phyloP scores from a whole-genome alignment of 2,888 invertebrate species.

The Pollenia amentaria region DNA sequence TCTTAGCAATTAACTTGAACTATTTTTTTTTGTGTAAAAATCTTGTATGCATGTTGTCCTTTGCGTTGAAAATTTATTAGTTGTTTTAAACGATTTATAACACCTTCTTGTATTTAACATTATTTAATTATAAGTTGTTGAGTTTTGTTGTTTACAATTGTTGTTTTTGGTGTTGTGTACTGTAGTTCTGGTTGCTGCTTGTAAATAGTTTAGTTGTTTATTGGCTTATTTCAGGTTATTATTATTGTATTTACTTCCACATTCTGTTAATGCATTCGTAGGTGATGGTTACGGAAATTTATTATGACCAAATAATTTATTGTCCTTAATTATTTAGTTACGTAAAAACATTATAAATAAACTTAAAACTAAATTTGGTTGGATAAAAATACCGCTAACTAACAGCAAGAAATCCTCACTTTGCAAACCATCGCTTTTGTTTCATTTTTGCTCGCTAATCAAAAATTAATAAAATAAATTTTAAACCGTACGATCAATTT shows the following conservation, averaged over 20 bases:
- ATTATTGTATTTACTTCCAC: neutral
- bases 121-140: slow-evolving; percentile 61
- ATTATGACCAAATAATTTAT: slow-evolving; percentile 31
- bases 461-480: too few relatives aligned
- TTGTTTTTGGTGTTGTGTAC: neutral
- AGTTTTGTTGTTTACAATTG: slow-evolving; percentile 9
- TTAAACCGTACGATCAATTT: too few relatives aligned
- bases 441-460: too few relatives aligned
- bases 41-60: slow-evolving; percentile 10
- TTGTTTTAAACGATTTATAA: slow-evolving; percentile 64
- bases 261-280: neutral
- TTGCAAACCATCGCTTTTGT: too few relatives aligned
- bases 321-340: slow-evolving; percentile 28
- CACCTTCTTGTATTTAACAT: slow-evolving; percentile 51
- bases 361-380: neutral
- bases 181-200: neutral
- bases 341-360: neutral
- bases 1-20: neutral
- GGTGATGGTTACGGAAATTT: slow-evolving; percentile 35
- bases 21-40: neutral
- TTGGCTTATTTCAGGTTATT: neutral
- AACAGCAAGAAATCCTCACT: too few relatives aligned
- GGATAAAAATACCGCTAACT: neutral
- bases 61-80: slow-evolving; percentile 46
- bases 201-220: neutral